Base-by-base conservation (phyloP, 2,888 invertebrate species). In the Clanis bilineata region DNA sequence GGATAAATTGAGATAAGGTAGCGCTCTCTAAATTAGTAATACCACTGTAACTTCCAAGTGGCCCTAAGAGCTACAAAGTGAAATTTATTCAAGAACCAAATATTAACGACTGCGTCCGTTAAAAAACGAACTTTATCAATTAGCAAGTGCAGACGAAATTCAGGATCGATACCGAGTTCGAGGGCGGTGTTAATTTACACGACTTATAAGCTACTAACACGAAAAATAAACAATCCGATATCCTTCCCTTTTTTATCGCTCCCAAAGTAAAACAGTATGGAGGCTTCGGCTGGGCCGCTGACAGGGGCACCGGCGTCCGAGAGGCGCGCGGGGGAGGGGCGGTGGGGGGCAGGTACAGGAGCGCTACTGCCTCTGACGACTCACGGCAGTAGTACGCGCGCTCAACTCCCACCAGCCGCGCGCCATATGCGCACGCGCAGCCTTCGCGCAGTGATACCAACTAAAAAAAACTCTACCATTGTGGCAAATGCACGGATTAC, bases 181-280 rank as follows among this genome's bases (percentile, higher is more conserved):
- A 85, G 79, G 80, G 81, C 76, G 78, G 85, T 79, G 87, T 86
- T 88, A 89, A 89, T 90, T 90, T 87, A 90, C 85, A 88, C 83
- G 82, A 88, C 87, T 85, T 88, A 88, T 88, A 86, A 79, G 87
- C 90, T 88, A 87, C 89, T 90, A 91, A 91, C 88, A 88, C 75
- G 83, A 88, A 89, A 90, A 90, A 90, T 89, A 90, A 91, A 90
- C 89, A 91, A 90, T 81, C 71, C 79, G 82, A 87, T 88, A 90
- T 90, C 86, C 82, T 85, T 86, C 86, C 89, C 85, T 89, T 91
- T 89, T 90, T 91, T 90, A 88, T 88, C 83, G 83, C 80, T 82
- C 72, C 76, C 77, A 82, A 87, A 88, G 85, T 85, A 86, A 88
- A 88, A 88, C 83, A 71, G 76, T 79, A 77, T 80, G 81, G 80